Evolutionary conservation across 1,140 invertebrate genomes (phyloP).

Genomic region (Bombus terrestris): DNA sequence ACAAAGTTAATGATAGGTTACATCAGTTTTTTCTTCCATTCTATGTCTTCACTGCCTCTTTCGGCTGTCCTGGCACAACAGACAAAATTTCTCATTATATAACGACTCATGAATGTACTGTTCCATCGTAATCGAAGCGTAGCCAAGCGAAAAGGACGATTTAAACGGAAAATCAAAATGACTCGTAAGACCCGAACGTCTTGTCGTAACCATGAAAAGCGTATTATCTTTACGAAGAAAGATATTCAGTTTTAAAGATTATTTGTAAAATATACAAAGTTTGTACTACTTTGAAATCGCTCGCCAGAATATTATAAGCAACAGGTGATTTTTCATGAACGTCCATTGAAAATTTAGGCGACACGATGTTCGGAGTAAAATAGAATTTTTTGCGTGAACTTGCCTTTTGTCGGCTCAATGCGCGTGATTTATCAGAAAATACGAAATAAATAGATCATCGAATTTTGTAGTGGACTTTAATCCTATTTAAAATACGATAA

Average conservation of each 20-base stretch:
- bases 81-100: conserved; percentile 21
- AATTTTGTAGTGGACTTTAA: too few relatives aligned
- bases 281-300: too few relatives aligned
- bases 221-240: neutral
- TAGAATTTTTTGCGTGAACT: neutral
- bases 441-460: neutral
- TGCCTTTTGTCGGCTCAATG: neutral
- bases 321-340: neutral
- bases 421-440: too few relatives aligned
- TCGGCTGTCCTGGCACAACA: neutral
- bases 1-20: too few relatives aligned
- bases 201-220: neutral
- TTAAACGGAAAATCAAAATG: conserved; percentile 10
- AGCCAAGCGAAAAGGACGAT: conserved; percentile 17
- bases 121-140: conserved; percentile 17
- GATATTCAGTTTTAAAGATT: neutral
- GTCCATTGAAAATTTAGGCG: neutral
- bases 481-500: neutral
- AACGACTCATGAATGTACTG: conserved; percentile 1
- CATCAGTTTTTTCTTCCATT: neutral
- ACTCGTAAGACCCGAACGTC: neutral
- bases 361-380: too few relatives aligned
- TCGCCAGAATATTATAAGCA: neutral
- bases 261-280: neutral
- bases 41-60: conserved; percentile 4